Base-by-base conservation (phyloP, 2,797 vertebrate genomes). In the Falco peregrinus region DNA sequence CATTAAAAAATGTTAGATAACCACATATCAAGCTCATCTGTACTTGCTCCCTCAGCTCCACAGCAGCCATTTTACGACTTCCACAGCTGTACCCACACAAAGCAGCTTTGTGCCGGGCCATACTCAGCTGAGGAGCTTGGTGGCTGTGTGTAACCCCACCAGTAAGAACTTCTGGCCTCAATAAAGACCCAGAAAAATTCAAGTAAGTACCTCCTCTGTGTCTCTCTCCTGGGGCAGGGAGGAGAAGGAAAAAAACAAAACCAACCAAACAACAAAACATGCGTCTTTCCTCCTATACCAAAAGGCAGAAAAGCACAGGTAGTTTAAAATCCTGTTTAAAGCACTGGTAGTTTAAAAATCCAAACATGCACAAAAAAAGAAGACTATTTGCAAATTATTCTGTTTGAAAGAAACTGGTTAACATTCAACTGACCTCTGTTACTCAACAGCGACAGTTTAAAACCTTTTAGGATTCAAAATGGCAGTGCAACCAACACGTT, bases 11-110 rank as follows among this genome's bases (percentile, higher is more conserved):
- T 12, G 10, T 28, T 25, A 31, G 20, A 31, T 13, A 80, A 79
- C 17, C 15, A 16, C 14, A 8, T 19, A 56, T 6, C 19, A 43
- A 78, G 63, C 89, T 89, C 47, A 2, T 28, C 5, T 60, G 54
- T 37, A 64, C 70, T 59, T 25, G 59, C 86, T 94, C 80, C 1
- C 1, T 68, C 89, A 74, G 94, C 64, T 71, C 74, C 6, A 10
- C 67, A 84, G 96, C 94, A 93, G 94, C 96, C 96, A 97, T 97
- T 97, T 97, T 94, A 91, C 54, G 64, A 83, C 71, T 89, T 50
- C 37, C 90, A 39, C 73, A 95, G 84, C 84, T 79, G 53, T 8
- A 37, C 25, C 33, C 51, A 73, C 80, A 95, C 88, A 94, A 87
- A 86, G 74, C 74, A 70, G 75, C 67, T 65, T 31, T 87, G 67